Evolutionary conservation across 2,113 vertebrate species (phyloP).

Genomic region (Actenoides hombroni): DNA sequence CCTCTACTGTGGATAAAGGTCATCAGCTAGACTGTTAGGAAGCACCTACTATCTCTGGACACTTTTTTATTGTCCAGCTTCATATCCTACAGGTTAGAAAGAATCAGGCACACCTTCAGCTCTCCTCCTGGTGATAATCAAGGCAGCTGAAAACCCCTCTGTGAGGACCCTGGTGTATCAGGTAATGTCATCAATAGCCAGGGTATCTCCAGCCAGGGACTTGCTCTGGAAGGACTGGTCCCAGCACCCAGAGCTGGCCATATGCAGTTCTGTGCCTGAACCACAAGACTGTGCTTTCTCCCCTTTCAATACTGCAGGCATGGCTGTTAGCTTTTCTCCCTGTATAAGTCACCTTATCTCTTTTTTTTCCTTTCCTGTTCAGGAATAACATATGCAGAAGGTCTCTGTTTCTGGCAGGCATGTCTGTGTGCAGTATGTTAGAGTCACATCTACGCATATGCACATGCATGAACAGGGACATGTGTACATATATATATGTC

Average conservation of each 20-base stretch:
- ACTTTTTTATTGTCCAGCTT: background rate
- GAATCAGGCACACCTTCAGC: background rate
- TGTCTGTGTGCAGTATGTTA: background rate
- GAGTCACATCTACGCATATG: background rate
- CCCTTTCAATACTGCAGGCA: background rate
- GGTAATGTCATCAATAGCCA: background rate
- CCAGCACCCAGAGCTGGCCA: background rate
- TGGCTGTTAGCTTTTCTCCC: background rate
- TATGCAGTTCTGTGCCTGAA: conserved; percentile 34
- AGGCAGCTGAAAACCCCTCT: background rate
- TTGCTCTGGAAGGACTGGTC: background rate
- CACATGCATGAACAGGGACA: background rate
- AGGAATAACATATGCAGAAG: background rate
- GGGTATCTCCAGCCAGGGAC: background rate
- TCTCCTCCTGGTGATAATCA: background rate
- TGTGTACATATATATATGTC: background rate
- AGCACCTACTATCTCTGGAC: background rate
- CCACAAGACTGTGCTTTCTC: conserved; percentile 60
- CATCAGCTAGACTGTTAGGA: conserved; percentile 14
- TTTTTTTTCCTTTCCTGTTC: background rate
- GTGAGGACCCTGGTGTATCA: fast-evolving
- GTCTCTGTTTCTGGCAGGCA: background rate
- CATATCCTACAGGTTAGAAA: background rate
- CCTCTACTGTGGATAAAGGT: conserved; percentile 17
- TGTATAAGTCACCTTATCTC: background rate